Evolutionary conservation across 2,888 invertebrate genomes (phyloP), one percentile per base, ranked within the genome.

Genomic region (Mythimna vitellina): DNA sequence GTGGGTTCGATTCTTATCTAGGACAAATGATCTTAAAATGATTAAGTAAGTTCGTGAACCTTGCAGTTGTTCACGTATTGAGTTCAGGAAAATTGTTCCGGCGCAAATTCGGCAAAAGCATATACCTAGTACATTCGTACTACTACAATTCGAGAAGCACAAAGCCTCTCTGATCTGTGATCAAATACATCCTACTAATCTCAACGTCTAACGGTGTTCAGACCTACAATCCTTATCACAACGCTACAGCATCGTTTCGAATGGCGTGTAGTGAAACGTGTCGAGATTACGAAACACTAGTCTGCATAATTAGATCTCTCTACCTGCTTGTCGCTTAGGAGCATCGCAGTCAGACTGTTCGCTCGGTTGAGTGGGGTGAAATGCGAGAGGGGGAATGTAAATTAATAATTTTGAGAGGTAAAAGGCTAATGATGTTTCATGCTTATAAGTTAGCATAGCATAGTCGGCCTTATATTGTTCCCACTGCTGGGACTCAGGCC

Each of bases 191-290:
- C 14, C 9, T 57, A 29, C 58, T 65, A 49, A 75, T 70, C 76
- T 70, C 12, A 29, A 51, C 32, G 10, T 1, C 20, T 70, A 76
- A 79, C 75, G 76, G 80, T 56, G 46, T 10, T 51, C n/a, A 68
- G 76, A 62, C 79, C 80, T 70, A 70, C 70, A 70, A 58, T 67
- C 62, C 67, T 76, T 80, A 76, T 79, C 79, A 80, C 1, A 5
- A 22, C 5, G 8, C 57, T 63, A 63, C 76, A 76, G 76, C 80
- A 65, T 75, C 80, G 70, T 56, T 67, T 62, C 80, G 65, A 49
- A 51, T 75, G 64, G 75, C 80, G 64, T 80, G 62, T 65, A 64
- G 70, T 54, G 53, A 62, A 38, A 75, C 79, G 79, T 79, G 79
- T 80, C 12, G 76, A 61, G 80, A 80, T 76, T 79, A 76, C 67